Base-by-base conservation (phyloP, 2,797 vertebrate genomes). In the Sebastiscus tertius region DNA sequence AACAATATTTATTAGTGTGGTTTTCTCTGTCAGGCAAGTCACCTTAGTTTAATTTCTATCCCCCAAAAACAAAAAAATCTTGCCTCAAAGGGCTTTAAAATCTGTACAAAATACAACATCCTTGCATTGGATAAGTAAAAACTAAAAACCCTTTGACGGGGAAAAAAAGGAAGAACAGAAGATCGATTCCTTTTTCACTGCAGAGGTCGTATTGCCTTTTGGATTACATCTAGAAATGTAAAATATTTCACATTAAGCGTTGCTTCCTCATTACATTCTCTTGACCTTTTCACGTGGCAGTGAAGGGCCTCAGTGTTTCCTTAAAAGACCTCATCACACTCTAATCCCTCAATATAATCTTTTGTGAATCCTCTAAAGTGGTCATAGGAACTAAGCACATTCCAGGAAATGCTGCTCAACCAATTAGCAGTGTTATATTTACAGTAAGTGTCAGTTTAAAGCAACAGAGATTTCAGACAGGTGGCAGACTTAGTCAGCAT, bases 341-440 rank as follows among this genome's bases (percentile, higher is more conserved):
- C 2, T 69, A 79, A 79, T 75, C 58, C 33, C 42, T 36, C 2
- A 4, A 24, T 68, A 9, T 60, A 67, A 81, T 77, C 56, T 64
- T 26, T 52, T 31, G 20, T 14, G 24, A 81, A 73, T 62, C 58
- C 62, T 72, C 8, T 75, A 18, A 63, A 69, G 10, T 0, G 2
- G 16, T 7, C 3, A 7, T 11, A 27, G 39, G 13, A 66, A 9
- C 12, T 29, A 9, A 39, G 4, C 4, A 1, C 8, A 10, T 75
- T 63, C 18, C 0, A 29, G 20, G 20, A 31, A 49, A 11, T 22
- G 39, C 27, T 13, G 14, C 11, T 67, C 0, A 60, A 24, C 33
- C 22, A 61, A 6, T 66, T 34, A 58, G 42, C 49, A 0, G 0
- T 27, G 7, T 58, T 55, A 18, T 3, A 58, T 34, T 24, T 10